A percentile compares a stretch with the other conserved stretches of the same genome.
These are phyloP conservation scores for Pseudomyrmex concolor DNA, from an alignment of 1,140 invertebrate genomes.

Conservation along the genomic window DNA sequence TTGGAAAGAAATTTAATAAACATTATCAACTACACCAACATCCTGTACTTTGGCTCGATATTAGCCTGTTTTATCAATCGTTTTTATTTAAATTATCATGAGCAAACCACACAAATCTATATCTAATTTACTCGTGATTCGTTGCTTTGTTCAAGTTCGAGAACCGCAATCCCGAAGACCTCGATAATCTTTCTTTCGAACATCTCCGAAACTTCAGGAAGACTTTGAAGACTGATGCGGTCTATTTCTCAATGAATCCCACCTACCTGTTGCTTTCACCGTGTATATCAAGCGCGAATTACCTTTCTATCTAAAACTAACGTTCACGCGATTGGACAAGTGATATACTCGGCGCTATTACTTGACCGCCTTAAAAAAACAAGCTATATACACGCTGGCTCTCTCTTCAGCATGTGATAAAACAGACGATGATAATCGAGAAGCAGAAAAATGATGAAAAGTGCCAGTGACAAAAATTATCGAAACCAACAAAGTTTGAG, in stretches of 20 bases:
- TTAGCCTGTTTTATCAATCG: too few relatives aligned
- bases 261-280: conserved; percentile 65
- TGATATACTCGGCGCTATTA: background rate
- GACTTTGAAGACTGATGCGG: conserved; percentile 18
- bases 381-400: background rate
- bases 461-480: background rate
- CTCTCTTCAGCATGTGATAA: background rate
- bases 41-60: too few relatives aligned
- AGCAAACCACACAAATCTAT: too few relatives aligned
- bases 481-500: background rate
- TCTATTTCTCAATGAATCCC: conserved; percentile 48
- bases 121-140: background rate
- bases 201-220: conserved; percentile 23
- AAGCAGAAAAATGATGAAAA: background rate
- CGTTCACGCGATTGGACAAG: background rate
- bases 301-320: conserved; percentile 56
- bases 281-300: conserved; percentile 14
- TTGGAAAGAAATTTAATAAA: too few relatives aligned
- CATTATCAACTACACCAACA: too few relatives aligned
- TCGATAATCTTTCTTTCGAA: conserved; percentile 17
- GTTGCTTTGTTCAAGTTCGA: background rate
- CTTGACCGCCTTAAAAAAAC: conserved; percentile 11
- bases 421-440: background rate
- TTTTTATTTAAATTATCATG: too few relatives aligned
- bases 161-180: background rate